A percentile compares a stretch with the other conserved stretches of the same genome.
phyloP scores from a whole-genome alignment of 2,113 vertebrate species.

The Vireo altiloquus region DNA sequence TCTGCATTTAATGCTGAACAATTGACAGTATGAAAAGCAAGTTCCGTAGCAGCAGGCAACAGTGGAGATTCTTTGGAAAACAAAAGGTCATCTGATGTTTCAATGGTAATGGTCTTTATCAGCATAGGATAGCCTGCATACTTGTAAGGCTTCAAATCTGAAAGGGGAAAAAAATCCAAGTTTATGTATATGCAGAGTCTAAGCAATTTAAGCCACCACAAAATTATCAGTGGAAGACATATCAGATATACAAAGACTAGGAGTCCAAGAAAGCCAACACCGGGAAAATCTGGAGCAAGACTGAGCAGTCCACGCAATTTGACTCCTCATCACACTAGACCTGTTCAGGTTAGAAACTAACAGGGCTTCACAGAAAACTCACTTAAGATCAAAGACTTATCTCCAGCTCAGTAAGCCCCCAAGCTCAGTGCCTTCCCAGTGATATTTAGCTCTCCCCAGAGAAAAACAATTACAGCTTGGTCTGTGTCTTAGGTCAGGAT shows the following conservation, averaged over 20 bases:
- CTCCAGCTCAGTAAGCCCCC: neutral
- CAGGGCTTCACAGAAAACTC: neutral
- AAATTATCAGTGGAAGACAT: neutral
- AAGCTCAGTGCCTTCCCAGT: neutral
- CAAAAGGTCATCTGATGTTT: constrained; percentile 89
- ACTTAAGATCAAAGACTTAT: neutral
- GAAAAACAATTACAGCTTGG: neutral
- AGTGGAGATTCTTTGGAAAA: constrained; percentile 94
- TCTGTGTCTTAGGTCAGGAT: neutral
- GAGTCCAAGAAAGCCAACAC: neutral
- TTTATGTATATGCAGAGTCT: neutral
- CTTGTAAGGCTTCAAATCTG: constrained; percentile 97
- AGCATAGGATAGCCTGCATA: constrained; percentile 99
- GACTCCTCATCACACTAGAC: neutral
- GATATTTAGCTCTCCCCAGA: neutral
- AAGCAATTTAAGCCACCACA: neutral
- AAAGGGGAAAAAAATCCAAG: neutral
- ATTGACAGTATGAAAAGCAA: constrained; percentile 95
- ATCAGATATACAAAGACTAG: neutral
- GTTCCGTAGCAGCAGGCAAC: constrained; percentile 88
- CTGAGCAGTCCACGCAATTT: neutral
- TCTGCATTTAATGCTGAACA: constrained; percentile 97
- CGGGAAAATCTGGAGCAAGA: neutral
- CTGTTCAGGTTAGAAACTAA: neutral
- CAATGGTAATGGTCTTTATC: constrained; percentile 95